Base-by-base conservation (phyloP, 2,888 invertebrate species). In the Mystacides longicornis region DNA sequence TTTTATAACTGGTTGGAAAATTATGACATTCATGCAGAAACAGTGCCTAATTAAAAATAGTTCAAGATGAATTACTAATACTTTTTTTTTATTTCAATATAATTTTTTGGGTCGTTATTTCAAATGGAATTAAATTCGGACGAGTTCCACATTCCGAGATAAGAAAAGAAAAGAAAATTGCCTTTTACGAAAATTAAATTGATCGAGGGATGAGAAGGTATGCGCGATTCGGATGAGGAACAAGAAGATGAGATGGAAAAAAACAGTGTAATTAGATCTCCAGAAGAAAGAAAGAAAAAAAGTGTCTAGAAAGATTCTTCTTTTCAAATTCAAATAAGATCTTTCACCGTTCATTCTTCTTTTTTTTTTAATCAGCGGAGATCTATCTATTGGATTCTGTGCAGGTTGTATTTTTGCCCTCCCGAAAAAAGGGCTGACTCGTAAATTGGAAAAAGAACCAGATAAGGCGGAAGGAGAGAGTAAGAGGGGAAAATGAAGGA, bases 401-500 rank as follows among this genome's bases (percentile, higher is more conserved):
- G 5, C 27, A 11, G 7, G 5, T 27, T 27, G 7, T 27, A 5
- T 5, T 27, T 11, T 27, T 27, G 27, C 16, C n/a, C 37, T 14
- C 37, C 37, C n/a, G 56, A 60, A 60, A 60, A 60, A 58, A 60
- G 60, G 60, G 60, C 58, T 58, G 58, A 58, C 55, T 60, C 56
- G 60, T 60, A 60, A 60, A 60, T 60, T 60, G 60, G 60, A 60
- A 60, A 60, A 60, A 60, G 58, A 58, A 57, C 37, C 55, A 56
- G 58, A 58, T 58, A 58, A 60, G 58, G 60, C 55, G 60, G 54
- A 54, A 42, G 48, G 45, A 27, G 33, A 48, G 49, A 49, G 37
- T 4, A 37, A 16, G 37, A 37, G 14, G 16, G 14, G 16, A 14
- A 37, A 37, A n/a, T n/a, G 37, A 37, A 37, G 16, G 37, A 16